Conservation (phyloP, 1,140 invertebrate species). For the Elymnias hypermnestra region DNA sequence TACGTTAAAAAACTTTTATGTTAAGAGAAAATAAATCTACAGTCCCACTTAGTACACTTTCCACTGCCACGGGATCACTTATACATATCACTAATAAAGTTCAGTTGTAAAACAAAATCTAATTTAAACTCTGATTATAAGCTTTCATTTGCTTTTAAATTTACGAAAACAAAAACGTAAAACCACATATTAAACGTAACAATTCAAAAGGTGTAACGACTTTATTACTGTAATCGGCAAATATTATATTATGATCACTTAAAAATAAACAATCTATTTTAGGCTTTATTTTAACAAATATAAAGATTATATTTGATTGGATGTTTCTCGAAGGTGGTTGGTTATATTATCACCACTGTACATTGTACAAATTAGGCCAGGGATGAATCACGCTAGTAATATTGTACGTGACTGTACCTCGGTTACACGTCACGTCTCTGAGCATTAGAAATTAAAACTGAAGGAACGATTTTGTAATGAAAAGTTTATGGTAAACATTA, state of each 20-base stretch:
- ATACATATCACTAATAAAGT: too few relatives aligned
- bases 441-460: constrained; percentile 26
- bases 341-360: constrained; percentile 15
- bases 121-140: constrained; percentile 16
- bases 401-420: constrained; percentile 26
- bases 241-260: background rate
- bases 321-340: background rate
- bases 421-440: constrained; percentile 16
- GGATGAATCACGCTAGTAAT: constrained; percentile 26
- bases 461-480: constrained; percentile 16
- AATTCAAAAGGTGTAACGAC: constrained; percentile 20
- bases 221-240: constrained; percentile 9
- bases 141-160: background rate
- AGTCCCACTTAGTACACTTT: too few relatives aligned
- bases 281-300: background rate
- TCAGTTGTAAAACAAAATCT: background rate
- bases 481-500: too few relatives aligned
- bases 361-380: constrained; percentile 20
- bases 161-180: constrained; percentile 18
- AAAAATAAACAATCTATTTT: background rate
- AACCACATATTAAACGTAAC: constrained; percentile 23
- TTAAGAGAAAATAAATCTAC: too few relatives aligned
- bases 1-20: too few relatives aligned
- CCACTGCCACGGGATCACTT: too few relatives aligned
- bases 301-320: constrained; percentile 5